Conservation (phyloP, 2,113 vertebrate genomes). For the Actenoides hombroni region DNA sequence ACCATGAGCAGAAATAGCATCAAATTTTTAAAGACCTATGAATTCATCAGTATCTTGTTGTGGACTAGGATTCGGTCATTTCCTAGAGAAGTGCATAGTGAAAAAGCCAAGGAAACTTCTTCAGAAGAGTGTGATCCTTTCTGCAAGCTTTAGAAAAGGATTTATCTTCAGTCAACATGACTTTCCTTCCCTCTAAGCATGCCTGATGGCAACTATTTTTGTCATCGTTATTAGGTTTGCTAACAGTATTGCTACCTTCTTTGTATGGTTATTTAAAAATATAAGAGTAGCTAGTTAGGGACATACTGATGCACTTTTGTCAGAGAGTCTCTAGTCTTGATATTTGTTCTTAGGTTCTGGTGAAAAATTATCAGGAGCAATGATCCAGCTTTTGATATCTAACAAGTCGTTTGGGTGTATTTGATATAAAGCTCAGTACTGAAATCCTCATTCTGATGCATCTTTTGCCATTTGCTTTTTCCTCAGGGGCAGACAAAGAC, state of each 20-base stretch:
- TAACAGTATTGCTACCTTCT: not conserved
- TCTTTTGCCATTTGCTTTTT: not conserved
- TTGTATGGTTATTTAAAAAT: not conserved
- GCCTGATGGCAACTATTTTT: not conserved
- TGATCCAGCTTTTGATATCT: not conserved
- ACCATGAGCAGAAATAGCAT: not conserved
- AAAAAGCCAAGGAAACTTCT: not conserved
- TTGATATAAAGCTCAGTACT: not conserved
- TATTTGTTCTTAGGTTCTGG: not conserved
- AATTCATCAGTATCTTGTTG: not conserved
- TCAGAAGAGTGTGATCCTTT: not conserved
- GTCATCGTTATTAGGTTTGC: not conserved
- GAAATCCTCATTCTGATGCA: not conserved
- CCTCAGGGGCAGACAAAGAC: too few species aligned
- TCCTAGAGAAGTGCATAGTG: not conserved
- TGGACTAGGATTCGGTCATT: not conserved
- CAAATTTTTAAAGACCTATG: not conserved
- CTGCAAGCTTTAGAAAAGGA: not conserved
- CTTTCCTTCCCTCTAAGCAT: not conserved
- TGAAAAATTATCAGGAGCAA: not conserved
- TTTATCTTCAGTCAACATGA: not conserved
- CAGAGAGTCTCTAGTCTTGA: not conserved
- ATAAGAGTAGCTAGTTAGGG: not conserved
- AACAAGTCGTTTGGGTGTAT: not conserved
- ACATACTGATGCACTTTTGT: not conserved